Conservation (phyloP, 2,113 vertebrate species). For the Hystrix brachyura region DNA sequence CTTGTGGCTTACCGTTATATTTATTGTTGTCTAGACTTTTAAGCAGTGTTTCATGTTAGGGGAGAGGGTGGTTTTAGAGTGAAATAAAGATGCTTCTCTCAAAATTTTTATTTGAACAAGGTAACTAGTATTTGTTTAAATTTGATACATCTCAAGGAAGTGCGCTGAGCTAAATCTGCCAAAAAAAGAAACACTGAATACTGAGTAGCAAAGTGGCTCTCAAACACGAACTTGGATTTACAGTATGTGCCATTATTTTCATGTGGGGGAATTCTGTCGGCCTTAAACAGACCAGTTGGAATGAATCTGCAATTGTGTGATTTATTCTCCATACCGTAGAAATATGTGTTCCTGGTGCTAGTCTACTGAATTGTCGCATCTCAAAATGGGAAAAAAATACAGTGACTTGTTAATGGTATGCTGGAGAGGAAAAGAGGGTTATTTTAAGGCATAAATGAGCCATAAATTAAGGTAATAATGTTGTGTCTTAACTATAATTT, state of each 20-base stretch:
- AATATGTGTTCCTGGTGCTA: slow-evolving; percentile 19
- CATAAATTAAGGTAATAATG: slow-evolving; percentile 67
- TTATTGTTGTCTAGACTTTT: slow-evolving; percentile 1
- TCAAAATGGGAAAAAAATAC: slow-evolving; percentile 40
- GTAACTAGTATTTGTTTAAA: not conserved
- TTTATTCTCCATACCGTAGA: slow-evolving; percentile 51
- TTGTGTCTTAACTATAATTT: slow-evolving; percentile 58
- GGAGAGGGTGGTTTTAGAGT: not conserved
- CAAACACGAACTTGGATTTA: not conserved
- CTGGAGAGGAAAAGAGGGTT: not conserved
- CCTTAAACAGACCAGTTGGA: not conserved
- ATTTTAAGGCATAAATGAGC: slow-evolving; percentile 54
- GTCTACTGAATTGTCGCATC: not conserved
- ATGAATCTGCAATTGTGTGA: slow-evolving; percentile 54
- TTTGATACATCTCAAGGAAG: not conserved
- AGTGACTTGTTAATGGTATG: slow-evolving; percentile 33
- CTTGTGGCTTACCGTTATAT: not conserved
- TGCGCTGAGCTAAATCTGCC: not conserved
- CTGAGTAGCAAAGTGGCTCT: not conserved
- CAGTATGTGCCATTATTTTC: slow-evolving; percentile 42
- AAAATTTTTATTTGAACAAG: not conserved
- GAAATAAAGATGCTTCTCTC: not conserved
- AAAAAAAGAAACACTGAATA: not conserved
- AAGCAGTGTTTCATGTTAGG: not conserved
- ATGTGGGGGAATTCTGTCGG: not conserved